These are phyloP conservation scores for Archocentrus centrarchus DNA, from an alignment of 2,113 vertebrate species.

Conservation along the genomic window DNA sequence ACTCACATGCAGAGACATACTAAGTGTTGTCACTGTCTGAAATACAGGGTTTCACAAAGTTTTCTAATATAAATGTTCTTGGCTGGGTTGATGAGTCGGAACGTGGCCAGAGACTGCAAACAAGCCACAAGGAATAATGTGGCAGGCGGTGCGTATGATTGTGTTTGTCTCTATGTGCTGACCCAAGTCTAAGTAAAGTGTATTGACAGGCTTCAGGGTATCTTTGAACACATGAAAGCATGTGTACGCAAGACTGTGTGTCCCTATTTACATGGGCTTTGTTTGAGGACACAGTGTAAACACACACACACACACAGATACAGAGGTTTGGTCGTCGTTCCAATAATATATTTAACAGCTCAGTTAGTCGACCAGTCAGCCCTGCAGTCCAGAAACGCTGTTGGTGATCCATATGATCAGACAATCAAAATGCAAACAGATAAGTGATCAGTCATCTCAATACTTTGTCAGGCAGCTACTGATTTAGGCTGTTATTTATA, in stretches of 20 bases:
- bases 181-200: slow-evolving; percentile 7
- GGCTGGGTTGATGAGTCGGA: not conserved
- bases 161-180: not conserved
- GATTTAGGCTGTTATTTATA: slow-evolving; percentile 13
- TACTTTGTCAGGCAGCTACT: not conserved
- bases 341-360: not conserved
- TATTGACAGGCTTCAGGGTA: not conserved
- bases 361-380: slow-evolving; percentile 16
- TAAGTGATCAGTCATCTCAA: slow-evolving; percentile 19
- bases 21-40: not conserved
- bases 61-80: not conserved
- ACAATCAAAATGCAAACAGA: not conserved
- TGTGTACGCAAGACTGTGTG: not conserved
- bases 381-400: slow-evolving; percentile 1
- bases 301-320: not conserved
- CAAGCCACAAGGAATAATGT: not conserved
- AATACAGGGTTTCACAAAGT: not conserved
- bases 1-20: not conserved
- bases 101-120: not conserved
- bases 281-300: slow-evolving; percentile 10
- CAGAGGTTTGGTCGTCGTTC: not conserved
- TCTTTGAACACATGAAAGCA: slow-evolving; percentile 10
- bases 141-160: not conserved
- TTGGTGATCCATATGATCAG: not conserved
- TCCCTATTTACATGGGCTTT: slow-evolving; percentile 1